Conservation (phyloP, 2,797 vertebrate genomes). For the Enteromius argenteus region DNA sequence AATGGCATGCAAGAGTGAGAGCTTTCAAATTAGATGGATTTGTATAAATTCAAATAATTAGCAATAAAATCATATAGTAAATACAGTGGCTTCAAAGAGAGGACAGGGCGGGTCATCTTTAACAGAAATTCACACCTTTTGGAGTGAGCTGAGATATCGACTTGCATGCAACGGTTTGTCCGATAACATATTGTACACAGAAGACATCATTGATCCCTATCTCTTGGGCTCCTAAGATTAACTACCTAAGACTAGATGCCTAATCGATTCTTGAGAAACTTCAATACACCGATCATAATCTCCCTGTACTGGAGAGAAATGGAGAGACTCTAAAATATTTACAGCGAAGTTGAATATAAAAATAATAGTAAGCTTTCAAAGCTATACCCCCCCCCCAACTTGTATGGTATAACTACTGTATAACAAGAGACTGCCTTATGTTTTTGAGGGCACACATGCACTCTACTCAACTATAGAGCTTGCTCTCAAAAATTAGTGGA, state of each 20-base stretch:
- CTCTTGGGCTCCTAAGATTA: slow-evolving; percentile 47
- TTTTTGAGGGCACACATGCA: slow-evolving; percentile 33
- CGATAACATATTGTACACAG: slow-evolving; percentile 46
- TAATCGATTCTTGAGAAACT: slow-evolving; percentile 39
- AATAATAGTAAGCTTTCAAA: slow-evolving; percentile 28
- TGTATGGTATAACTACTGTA: not conserved
- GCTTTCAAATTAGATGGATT: not conserved
- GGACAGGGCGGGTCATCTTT: slow-evolving; percentile 13
- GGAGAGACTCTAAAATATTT: slow-evolving; percentile 21
- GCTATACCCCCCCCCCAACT: not conserved
- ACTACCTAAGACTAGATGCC: slow-evolving; percentile 40
- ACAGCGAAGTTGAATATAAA: slow-evolving; percentile 4
- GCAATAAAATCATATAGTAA: slow-evolving; percentile 33
- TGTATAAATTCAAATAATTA: slow-evolving; percentile 23
- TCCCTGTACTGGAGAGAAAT: not conserved
- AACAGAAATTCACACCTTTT: slow-evolving; percentile 14
- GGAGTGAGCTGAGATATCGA: slow-evolving; percentile 49
- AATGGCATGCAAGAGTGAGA: not conserved
- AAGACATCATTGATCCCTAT: slow-evolving; percentile 50
- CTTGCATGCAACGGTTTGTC: slow-evolving; percentile 38
- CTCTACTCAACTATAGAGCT: slow-evolving; percentile 23
- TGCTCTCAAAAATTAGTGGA: slow-evolving; percentile 44
- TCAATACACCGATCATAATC: slow-evolving; percentile 32
- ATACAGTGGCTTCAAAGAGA: slow-evolving; percentile 24
- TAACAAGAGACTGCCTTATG: slow-evolving; percentile 18